phyloP scores from a whole-genome alignment of 2,888 invertebrate species.

The Aphodius sticticus region DNA sequence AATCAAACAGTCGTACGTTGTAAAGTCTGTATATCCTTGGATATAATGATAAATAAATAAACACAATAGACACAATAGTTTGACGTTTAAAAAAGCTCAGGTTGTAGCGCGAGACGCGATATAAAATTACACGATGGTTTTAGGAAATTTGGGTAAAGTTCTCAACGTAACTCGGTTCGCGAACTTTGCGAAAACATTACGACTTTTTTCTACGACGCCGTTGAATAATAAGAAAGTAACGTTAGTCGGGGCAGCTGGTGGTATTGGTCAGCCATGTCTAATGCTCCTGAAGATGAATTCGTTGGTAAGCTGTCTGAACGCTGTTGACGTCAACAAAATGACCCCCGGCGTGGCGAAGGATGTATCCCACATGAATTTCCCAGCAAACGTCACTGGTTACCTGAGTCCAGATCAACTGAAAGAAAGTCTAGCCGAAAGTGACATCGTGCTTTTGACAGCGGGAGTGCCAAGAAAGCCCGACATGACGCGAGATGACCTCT shows the following conservation, averaged over 20 bases:
- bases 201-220: conserved; percentile 9
- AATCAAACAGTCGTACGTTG: neutral
- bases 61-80: neutral
- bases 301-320: conserved; percentile 77
- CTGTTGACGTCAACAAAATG: conserved; percentile 64
- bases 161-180: neutral
- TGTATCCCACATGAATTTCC: conserved; percentile 61
- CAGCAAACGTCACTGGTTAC: conserved; percentile 54
- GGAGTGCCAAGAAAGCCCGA: conserved; percentile 69
- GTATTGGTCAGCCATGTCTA: conserved; percentile 95
- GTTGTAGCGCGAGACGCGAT: neutral
- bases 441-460: conserved; percentile 73
- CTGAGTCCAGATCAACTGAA: conserved; percentile 54
- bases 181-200: neutral
- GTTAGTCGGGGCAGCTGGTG: conserved; percentile 92
- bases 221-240: conserved; percentile 74
- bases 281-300: conserved; percentile 88
- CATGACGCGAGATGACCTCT: conserved; percentile 67
- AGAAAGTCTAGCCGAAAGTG: conserved; percentile 63
- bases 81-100: neutral
- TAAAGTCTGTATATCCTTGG: neutral
- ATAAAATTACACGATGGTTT: neutral
- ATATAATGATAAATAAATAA: neutral
- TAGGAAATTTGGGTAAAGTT: neutral
- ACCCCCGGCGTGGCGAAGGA: conserved; percentile 60